Conservation (phyloP, 2,113 vertebrate genomes). For the Vulpes vulpes region DNA sequence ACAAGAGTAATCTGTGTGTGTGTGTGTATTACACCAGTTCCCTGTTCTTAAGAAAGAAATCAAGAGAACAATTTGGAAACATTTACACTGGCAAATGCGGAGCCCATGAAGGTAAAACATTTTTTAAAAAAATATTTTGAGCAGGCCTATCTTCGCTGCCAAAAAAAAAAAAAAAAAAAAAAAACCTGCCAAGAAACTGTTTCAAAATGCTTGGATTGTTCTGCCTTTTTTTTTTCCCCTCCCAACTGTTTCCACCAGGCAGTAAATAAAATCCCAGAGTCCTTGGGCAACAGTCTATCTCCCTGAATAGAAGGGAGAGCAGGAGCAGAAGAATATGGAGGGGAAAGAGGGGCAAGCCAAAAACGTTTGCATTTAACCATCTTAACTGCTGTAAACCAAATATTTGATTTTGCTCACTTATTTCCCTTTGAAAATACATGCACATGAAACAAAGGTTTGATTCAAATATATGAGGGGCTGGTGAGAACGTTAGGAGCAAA, state of each 20-base stretch:
- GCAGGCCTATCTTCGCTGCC: slow-evolving; percentile 61
- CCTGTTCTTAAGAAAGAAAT: slow-evolving; percentile 61
- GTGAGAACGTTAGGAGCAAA: slow-evolving; percentile 29
- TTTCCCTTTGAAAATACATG: slow-evolving; percentile 75
- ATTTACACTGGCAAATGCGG: slow-evolving; percentile 47
- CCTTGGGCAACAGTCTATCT: slow-evolving; percentile 27
- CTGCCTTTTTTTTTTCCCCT: background rate
- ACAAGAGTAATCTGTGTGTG: background rate
- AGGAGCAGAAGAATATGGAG: background rate
- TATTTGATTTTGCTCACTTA: slow-evolving; percentile 71
- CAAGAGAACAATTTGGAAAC: slow-evolving; percentile 68
- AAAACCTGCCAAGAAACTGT: slow-evolving; percentile 70
- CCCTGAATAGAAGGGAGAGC: background rate
- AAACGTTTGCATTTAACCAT: slow-evolving; percentile 56
- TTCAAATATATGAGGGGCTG: slow-evolving; percentile 44
- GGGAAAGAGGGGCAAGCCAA: background rate
- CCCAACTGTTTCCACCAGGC: slow-evolving; percentile 72
- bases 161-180: background rate
- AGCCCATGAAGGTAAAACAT: slow-evolving; percentile 63
- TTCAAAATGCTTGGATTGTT: slow-evolving; percentile 77
- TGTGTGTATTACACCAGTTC: background rate
- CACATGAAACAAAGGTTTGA: slow-evolving; percentile 66
- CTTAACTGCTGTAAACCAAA: slow-evolving; percentile 70
- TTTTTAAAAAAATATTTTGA: slow-evolving; percentile 50
- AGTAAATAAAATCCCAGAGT: slow-evolving; percentile 69